These are phyloP conservation scores for Gerris lacustris DNA, from an alignment of 2,888 invertebrate genomes.

Conservation along the genomic window DNA sequence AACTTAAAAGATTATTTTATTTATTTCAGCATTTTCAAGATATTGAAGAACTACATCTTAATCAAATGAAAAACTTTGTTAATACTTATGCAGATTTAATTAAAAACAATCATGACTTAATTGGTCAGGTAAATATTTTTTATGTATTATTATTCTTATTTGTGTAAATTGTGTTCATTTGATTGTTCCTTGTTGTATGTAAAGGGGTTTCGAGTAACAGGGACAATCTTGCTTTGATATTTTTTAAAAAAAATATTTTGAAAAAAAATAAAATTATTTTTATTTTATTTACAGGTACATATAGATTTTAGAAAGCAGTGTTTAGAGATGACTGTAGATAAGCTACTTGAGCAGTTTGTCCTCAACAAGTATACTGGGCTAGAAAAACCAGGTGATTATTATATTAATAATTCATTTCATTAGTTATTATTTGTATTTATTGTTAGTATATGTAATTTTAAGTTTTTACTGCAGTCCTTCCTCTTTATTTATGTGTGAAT, in stretches of 20 bases:
- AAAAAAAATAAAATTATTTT: background rate
- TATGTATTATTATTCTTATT: background rate
- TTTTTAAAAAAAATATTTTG: too few relatives aligned
- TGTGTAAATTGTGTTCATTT: too few relatives aligned
- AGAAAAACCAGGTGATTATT: constrained; percentile 70
- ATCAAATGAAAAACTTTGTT: constrained; percentile 90
- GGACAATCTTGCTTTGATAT: too few relatives aligned
- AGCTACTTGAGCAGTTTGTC: constrained; percentile 81
- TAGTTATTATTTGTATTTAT: background rate
- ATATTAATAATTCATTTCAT: constrained; percentile 2
- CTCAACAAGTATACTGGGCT: constrained; percentile 83
- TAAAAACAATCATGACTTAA: constrained; percentile 78
- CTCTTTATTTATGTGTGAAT: too few relatives aligned
- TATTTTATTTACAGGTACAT: constrained; percentile 51
- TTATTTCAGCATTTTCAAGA: constrained; percentile 71
- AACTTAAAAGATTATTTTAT: too few relatives aligned
- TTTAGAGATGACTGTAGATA: constrained; percentile 81
- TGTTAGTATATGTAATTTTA: background rate
- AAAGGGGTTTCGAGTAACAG: too few relatives aligned
- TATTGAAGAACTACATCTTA: constrained; percentile 81
- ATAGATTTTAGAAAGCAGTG: constrained; percentile 85
- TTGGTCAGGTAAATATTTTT: constrained; percentile 56
- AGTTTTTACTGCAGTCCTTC: background rate
- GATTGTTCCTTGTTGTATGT: too few relatives aligned
- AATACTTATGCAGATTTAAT: constrained; percentile 75